Percentiles rank a stretch among this genome's conserved stretches.
Conservation (phyloP, 2,797 vertebrate species). For the Rhinophrynus dorsalis region DNA sequence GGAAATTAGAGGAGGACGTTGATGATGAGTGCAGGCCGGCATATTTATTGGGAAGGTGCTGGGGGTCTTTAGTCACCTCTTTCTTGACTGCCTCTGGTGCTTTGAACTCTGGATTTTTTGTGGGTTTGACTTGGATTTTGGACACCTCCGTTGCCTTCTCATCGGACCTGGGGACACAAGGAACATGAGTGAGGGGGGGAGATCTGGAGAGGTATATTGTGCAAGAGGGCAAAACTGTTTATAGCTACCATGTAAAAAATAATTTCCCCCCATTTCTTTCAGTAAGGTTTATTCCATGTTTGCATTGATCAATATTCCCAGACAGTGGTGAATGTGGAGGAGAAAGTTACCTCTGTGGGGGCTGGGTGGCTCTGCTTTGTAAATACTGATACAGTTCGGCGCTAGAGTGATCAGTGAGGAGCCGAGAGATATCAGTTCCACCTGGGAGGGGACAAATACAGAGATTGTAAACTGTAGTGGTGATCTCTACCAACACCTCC, state of each 20-base stretch:
- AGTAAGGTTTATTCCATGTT: too few species aligned
- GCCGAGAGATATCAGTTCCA: background rate
- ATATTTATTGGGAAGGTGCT: background rate
- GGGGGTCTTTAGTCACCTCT: conserved; percentile 35
- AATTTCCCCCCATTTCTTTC: too few species aligned
- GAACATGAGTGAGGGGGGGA: background rate
- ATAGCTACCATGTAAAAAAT: too few species aligned
- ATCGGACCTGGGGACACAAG: conserved; percentile 46
- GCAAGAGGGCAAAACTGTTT: too few species aligned
- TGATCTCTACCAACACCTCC: too few species aligned
- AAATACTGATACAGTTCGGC: background rate
- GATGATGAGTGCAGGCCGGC: background rate
- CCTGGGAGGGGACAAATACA: background rate
- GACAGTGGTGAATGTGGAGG: too few species aligned
- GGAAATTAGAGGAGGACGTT: background rate
- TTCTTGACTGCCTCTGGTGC: conserved; percentile 4
- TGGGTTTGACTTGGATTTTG: background rate
- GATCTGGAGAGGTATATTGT: background rate
- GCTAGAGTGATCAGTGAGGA: background rate
- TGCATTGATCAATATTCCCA: too few species aligned
- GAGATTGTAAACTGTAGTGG: too few species aligned
- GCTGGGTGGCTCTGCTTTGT: background rate
- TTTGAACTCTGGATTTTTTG: background rate
- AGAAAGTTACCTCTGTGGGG: background rate
- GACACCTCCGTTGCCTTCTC: conserved; percentile 17